phyloP scores from a whole-genome alignment of 2,888 invertebrate genomes.

The Seladonia tumulorum region DNA sequence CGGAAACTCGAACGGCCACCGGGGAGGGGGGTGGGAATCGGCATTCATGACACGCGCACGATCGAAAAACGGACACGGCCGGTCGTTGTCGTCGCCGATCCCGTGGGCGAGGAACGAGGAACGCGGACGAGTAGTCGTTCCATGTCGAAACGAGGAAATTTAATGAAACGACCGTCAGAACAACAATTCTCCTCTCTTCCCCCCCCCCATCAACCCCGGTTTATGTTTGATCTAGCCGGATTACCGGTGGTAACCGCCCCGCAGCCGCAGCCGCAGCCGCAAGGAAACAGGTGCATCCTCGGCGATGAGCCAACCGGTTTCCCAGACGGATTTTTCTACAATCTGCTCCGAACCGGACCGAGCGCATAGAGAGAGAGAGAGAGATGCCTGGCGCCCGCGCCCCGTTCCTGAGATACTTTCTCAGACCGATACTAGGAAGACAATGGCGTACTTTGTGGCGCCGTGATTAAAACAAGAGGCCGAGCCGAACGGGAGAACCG shows the following conservation, averaged over 20 bases:
- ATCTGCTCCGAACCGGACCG: conserved; percentile 57
- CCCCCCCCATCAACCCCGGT: background rate
- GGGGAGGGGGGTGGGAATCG: background rate
- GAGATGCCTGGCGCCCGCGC: conserved; percentile 32
- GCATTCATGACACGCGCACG: conserved; percentile 52
- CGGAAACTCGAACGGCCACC: conserved; percentile 19
- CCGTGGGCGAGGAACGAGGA: background rate
- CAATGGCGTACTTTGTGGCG: conserved; percentile 80
- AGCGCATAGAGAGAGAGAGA: conserved; percentile 53
- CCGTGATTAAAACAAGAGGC: conserved; percentile 78
- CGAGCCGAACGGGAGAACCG: conserved; percentile 58
- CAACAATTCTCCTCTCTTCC: conserved; percentile 7
- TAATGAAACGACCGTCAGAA: conserved; percentile 32
- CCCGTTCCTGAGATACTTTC: conserved; percentile 73
- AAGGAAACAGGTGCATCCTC: conserved; percentile 64
- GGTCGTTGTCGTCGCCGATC: conserved; percentile 19
- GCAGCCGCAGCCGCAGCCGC: conserved; percentile 1
- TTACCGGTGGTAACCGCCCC: conserved; percentile 27
- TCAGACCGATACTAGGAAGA: conserved; percentile 79
- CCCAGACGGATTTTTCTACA: conserved; percentile 71
- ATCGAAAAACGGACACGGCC: conserved; percentile 36
- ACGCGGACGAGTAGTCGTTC: background rate
- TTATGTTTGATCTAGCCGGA: conserved; percentile 65
- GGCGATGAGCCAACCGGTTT: conserved; percentile 65
- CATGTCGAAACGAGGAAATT: conserved; percentile 25